phyloP scores from a whole-genome alignment of 2,797 vertebrate genomes.

The Aldrovandia affinis region DNA sequence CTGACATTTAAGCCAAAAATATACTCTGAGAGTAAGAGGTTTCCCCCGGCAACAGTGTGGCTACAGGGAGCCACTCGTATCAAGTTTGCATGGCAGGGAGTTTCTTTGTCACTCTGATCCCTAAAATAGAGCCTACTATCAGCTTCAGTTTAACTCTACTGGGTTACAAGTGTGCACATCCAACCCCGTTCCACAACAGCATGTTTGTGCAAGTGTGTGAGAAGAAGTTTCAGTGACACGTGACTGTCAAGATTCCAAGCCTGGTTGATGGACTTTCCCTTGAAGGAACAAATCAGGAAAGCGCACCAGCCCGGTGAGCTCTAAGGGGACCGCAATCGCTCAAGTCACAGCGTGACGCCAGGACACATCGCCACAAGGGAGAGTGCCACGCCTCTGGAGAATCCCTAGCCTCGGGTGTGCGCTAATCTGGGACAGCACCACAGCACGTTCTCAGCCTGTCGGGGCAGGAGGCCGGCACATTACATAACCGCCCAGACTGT shows the following conservation, averaged over 20 bases:
- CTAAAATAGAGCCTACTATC: constrained; percentile 8
- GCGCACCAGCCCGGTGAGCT: not conserved
- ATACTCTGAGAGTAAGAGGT: not conserved
- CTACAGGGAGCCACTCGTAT: constrained; percentile 36
- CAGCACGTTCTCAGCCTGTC: not conserved
- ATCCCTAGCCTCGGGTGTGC: not conserved
- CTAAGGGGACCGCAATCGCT: not conserved
- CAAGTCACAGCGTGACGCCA: not conserved
- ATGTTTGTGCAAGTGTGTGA: not conserved
- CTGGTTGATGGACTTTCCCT: not conserved
- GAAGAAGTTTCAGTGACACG: not conserved
- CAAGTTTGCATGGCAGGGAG: constrained; percentile 40
- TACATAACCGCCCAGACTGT: not conserved
- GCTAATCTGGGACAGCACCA: not conserved
- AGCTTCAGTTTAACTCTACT: not conserved
- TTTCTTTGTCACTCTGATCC: not conserved
- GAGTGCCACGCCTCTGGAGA: not conserved
- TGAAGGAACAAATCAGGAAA: not conserved
- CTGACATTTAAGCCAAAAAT: constrained; percentile 50
- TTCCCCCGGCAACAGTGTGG: constrained; percentile 31
- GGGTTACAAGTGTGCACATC: not conserved
- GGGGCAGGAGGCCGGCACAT: not conserved
- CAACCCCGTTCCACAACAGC: not conserved
- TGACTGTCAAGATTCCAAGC: not conserved
- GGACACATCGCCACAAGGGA: not conserved